Evolutionary conservation across 2,113 vertebrate species (phyloP).

Genomic region (Mus pahari): DNA sequence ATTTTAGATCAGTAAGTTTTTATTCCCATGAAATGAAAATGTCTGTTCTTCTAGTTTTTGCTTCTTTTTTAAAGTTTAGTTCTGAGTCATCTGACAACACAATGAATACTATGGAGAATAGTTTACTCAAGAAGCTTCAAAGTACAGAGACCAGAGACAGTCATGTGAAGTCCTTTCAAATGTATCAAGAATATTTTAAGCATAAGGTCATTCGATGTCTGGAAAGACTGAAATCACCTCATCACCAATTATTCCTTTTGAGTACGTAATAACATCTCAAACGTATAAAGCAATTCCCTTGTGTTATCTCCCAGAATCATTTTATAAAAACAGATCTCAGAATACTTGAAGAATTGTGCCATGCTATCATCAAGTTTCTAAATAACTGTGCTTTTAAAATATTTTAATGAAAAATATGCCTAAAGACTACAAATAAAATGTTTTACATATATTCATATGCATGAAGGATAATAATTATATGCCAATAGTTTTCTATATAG

Average conservation of each 20-base stretch:
- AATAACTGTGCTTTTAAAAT: slow-evolving; percentile 58
- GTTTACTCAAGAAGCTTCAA: slow-evolving; percentile 9
- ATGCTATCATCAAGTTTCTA: slow-evolving; percentile 1
- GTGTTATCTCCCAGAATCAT: slow-evolving; percentile 57
- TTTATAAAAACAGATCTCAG: slow-evolving; percentile 26
- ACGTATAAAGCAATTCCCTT: slow-evolving; percentile 31
- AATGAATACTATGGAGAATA: neutral
- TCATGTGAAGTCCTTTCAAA: neutral
- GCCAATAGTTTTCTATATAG: slow-evolving; percentile 63
- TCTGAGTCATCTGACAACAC: neutral
- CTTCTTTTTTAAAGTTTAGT: neutral
- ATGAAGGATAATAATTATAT: slow-evolving; percentile 66
- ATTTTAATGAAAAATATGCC: slow-evolving; percentile 69
- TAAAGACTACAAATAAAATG: slow-evolving; percentile 63
- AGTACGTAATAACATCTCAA: slow-evolving; percentile 43
- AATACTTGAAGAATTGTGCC: slow-evolving; percentile 54
- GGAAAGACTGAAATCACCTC: slow-evolving; percentile 15
- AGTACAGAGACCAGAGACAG: neutral
- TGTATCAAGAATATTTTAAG: slow-evolving; percentile 41
- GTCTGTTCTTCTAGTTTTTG: neutral
- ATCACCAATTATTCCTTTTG: slow-evolving; percentile 52
- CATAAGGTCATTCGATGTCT: slow-evolving; percentile 24
- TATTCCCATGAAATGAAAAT: neutral
- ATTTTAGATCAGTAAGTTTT: slow-evolving; percentile 20
- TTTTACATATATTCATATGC: slow-evolving; percentile 41